Evolutionary conservation across 2,888 invertebrate species (phyloP), one percentile per base, ranked within the genome.

Genomic region (Sisyra nigra): DNA sequence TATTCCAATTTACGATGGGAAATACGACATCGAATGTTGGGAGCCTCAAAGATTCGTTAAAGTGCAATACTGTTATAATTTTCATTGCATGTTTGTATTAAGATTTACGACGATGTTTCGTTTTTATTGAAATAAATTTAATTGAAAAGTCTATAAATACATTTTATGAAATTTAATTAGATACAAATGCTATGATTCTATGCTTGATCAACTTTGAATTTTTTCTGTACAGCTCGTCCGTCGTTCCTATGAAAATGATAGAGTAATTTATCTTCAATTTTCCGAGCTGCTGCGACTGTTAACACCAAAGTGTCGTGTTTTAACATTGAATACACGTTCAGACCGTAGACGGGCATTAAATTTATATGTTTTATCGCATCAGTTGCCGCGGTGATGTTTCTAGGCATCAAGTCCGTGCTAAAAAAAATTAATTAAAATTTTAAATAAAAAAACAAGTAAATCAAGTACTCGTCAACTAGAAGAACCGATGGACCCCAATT

Each of bases 401-500:
- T 68, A 1, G 96, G 87, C 68, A 91, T 86, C 40, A 82, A 67
- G 56, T 96, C 94, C 35, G 72, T 70, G 50, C 88, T 89, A 65
- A 52, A 76, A 73, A 50, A 48, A 49, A 51, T 11, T 7, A 32
- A 33, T 29, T 15, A 7, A 15, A 37, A 37, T 37, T 9, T 15
- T 15, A n/a, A 3, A 18, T 3, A n/a, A 15, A 13, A 5, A 34
- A n/a, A 8, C 8, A 34, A 42, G 3, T 24, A 7, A 24, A 24
- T 24, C 5, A 68, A 81, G 71, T 76, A 88, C 80, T 80, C 82
- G 63, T 97, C 92, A 42, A 97, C 73, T 64, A 98, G 81, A 1
- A 99, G 67, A 9, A 93, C 91, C 8, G 96, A 92, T 32, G 91
- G 85, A 9, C 98, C 98, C 98, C 98, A 98, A 58, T 83, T 80